Percentiles rank a stretch among this genome's conserved stretches.
Evolutionary conservation across 1,140 invertebrate genomes (phyloP).

Genomic region (Pachypeltis micranthus): DNA sequence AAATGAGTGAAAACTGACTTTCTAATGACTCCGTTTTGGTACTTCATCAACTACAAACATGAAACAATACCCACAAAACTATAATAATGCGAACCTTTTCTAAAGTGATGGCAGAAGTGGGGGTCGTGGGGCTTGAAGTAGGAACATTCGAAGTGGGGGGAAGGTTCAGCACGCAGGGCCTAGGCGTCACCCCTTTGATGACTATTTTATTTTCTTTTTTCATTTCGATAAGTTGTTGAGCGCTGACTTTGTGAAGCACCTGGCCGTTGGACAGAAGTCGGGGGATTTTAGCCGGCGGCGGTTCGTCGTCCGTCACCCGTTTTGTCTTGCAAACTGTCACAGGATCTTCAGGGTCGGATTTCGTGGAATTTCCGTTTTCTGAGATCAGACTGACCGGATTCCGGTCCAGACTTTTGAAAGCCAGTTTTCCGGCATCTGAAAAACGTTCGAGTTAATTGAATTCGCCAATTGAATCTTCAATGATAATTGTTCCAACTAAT

Average conservation of each 20-base stretch:
- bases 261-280: constrained; percentile 14
- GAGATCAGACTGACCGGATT: neutral
- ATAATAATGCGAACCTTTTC: neutral
- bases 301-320: neutral
- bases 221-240: constrained; percentile 35
- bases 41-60: neutral
- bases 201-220: constrained; percentile 32
- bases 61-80: neutral
- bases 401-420: constrained; percentile 34
- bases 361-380: neutral
- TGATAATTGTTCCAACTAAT: too few species aligned
- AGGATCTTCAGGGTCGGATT: constrained; percentile 1
- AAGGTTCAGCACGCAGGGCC: constrained; percentile 10
- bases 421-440: constrained; percentile 59
- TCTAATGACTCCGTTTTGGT: too few species aligned
- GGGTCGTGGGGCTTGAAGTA: neutral
- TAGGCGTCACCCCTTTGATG: constrained; percentile 19
- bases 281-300: neutral
- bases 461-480: neutral
- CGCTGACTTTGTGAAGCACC: constrained; percentile 36
- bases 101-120: neutral
- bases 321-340: neutral
- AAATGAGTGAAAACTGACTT: too few species aligned
- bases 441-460: too few species aligned
- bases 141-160: neutral